These are phyloP conservation scores for Papilio aristodemus DNA, from an alignment of 1,140 invertebrate species.

Conservation along the genomic window DNA sequence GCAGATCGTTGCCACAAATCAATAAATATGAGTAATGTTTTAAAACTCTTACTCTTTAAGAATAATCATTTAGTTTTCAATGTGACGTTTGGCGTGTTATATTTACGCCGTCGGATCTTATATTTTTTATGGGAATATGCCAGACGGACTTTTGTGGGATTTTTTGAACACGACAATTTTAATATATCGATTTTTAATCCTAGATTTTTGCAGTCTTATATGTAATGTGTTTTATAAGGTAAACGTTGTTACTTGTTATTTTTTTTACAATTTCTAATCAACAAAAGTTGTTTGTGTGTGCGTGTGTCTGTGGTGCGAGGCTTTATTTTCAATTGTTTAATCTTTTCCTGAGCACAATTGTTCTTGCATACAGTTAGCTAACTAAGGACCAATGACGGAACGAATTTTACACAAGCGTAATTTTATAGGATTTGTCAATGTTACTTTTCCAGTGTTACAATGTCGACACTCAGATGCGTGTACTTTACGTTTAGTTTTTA, in stretches of 20 bases:
- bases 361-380: constrained; percentile 29
- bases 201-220: constrained; percentile 31
- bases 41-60: neutral
- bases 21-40: neutral
- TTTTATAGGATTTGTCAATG: constrained; percentile 14
- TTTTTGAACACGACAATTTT: constrained; percentile 25
- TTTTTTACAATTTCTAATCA: constrained; percentile 56
- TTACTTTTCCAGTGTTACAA: constrained; percentile 32
- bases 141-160: neutral
- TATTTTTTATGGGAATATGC: constrained; percentile 19
- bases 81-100: constrained; percentile 18
- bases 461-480: neutral
- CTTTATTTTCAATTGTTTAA: constrained; percentile 22
- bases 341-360: constrained; percentile 39
- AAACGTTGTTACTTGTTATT: constrained; percentile 54
- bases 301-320: constrained; percentile 23
- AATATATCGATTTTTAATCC: constrained; percentile 10
- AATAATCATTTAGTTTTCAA: constrained; percentile 19
- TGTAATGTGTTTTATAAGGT: constrained; percentile 35
- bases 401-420: constrained; percentile 26
- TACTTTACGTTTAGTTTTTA: constrained; percentile 35
- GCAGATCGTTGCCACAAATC: constrained; percentile 1
- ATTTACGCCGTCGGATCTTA: constrained; percentile 3
- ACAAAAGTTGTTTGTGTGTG: constrained; percentile 35
- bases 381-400: constrained; percentile 42